Conservation (phyloP, 1,140 invertebrate genomes). For the Drosophila guanche region DNA sequence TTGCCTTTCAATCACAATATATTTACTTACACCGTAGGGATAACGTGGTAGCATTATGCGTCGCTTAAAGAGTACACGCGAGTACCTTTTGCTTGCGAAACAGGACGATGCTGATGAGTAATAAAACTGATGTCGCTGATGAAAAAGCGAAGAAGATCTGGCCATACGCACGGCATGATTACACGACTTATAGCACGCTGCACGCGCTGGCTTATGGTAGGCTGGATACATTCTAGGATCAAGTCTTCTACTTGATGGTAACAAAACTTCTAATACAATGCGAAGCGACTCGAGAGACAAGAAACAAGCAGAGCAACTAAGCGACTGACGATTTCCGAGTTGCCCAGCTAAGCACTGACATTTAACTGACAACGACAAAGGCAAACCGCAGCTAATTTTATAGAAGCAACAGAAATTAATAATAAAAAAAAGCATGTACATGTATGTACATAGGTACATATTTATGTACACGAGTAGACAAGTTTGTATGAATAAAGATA, state of each 20-base stretch:
- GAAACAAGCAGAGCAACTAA: slow-evolving; percentile 5
- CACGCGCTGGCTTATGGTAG: slow-evolving; percentile 27
- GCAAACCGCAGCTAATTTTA: slow-evolving; percentile 41
- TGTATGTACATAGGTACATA: not conserved
- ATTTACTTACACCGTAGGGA: slow-evolving; percentile 40
- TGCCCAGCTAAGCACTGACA: slow-evolving; percentile 48
- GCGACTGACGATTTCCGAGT: slow-evolving; percentile 47
- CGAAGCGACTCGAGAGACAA: not conserved
- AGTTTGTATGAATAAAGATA: slow-evolving; percentile 44
- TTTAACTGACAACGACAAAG: slow-evolving; percentile 67
- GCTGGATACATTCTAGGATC: slow-evolving; percentile 38
- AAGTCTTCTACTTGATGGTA: too few relatives aligned
- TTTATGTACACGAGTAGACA: slow-evolving; percentile 4
- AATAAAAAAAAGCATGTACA: slow-evolving; percentile 34
- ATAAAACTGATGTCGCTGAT: slow-evolving; percentile 37
- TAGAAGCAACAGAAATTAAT: slow-evolving; percentile 51
- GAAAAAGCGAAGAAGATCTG: slow-evolving; percentile 7
- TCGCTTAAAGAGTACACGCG: slow-evolving; percentile 14
- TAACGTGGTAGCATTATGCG: slow-evolving; percentile 11
- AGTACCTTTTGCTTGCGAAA: slow-evolving; percentile 23
- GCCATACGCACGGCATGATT: slow-evolving; percentile 25
- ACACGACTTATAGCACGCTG: slow-evolving; percentile 25
- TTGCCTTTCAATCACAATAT: not conserved
- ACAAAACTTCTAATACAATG: not conserved
- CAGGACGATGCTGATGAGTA: not conserved